A percentile compares a stretch with the other conserved stretches of the same genome.
Evolutionary conservation across 2,888 invertebrate species (phyloP).

Genomic region (Phymatocera aterrima): DNA sequence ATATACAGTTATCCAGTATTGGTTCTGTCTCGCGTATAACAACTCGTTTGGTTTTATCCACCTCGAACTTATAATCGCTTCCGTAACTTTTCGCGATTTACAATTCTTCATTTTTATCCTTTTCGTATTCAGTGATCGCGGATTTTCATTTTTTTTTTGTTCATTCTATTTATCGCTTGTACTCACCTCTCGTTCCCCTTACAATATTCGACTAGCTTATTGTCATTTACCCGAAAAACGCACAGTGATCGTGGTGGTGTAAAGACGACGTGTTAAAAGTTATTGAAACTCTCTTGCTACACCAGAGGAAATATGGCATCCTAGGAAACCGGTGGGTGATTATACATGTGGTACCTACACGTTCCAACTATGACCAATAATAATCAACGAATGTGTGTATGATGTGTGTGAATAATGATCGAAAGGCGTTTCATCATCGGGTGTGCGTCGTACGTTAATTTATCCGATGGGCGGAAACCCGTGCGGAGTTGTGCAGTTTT

Average conservation of each 20-base stretch:
- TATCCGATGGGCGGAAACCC: constrained; percentile 44
- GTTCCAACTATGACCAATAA: no score
- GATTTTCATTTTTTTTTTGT: not conserved
- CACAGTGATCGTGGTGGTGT: not conserved
- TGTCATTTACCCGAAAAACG: not conserved
- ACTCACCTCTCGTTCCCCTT: not conserved
- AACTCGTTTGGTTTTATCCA: constrained; percentile 39
- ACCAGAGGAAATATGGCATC: not conserved
- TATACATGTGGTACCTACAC: not conserved
- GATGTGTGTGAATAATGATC: constrained; percentile 12
- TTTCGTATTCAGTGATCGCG: no score
- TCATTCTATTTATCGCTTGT: not conserved
- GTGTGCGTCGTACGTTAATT: constrained; percentile 36
- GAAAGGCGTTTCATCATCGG: constrained; percentile 5
- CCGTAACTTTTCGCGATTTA: constrained; percentile 30
- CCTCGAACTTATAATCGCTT: constrained; percentile 33
- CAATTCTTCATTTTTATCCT: not conserved
- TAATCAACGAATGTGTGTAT: not conserved
- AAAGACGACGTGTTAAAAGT: not conserved
- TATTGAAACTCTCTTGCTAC: not conserved
- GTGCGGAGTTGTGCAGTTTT: constrained; percentile 3
- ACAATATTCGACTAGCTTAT: not conserved
- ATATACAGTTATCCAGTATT: constrained; percentile 48
- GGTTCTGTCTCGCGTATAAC: constrained; percentile 46
- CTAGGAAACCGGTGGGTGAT: constrained; percentile 6